Conservation (phyloP, 2,797 vertebrate genomes). For the Taeniopygia guttata region DNA sequence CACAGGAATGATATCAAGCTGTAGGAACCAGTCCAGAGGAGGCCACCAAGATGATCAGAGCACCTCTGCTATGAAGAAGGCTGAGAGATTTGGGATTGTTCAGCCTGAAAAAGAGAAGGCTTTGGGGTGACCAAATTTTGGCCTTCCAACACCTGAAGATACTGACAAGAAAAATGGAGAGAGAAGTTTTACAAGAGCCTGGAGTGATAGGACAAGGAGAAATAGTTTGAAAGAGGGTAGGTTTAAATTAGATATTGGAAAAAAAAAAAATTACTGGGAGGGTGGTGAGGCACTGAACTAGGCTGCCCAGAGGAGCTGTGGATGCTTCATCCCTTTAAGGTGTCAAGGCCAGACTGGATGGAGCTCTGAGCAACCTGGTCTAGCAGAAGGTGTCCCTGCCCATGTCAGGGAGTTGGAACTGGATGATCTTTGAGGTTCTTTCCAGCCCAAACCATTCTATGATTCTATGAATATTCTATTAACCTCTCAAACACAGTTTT, state of each 20-base stretch:
- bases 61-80: neutral
- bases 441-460: neutral
- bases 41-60: neutral
- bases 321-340: neutral
- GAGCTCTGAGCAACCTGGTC: neutral
- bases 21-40: neutral
- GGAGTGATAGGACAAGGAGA: neutral
- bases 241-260: neutral
- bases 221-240: neutral
- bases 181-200: neutral
- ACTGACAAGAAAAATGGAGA: neutral
- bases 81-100: neutral
- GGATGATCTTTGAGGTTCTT: neutral
- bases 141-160: neutral
- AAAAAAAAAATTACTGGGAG: neutral
- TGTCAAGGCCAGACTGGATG: neutral
- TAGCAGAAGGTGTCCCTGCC: neutral
- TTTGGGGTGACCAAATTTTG: neutral
- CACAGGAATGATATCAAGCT: too few relatives aligned
- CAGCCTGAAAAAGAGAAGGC: neutral
- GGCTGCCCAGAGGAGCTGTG: neutral
- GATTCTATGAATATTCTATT: neutral
- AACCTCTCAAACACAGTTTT: neutral
- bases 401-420: neutral
- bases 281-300: neutral